Conservation (phyloP, 2,113 vertebrate species). For the Cryptoleucopteryx plumbea region DNA sequence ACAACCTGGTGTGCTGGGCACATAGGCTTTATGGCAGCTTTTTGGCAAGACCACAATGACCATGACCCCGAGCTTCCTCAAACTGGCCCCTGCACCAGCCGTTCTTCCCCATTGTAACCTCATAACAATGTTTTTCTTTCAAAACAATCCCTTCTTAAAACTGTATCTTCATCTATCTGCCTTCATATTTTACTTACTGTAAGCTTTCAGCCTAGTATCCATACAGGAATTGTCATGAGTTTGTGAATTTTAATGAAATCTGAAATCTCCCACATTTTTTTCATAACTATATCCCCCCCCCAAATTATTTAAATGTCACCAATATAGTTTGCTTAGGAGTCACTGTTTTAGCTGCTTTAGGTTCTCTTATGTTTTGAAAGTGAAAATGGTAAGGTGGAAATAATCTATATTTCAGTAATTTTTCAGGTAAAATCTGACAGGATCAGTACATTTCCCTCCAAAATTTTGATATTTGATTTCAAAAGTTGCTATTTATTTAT, state of each 20-base stretch:
- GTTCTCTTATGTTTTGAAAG: neutral
- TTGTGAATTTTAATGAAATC: neutral
- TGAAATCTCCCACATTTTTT: neutral
- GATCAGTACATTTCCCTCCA: neutral
- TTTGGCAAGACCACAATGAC: neutral
- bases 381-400: neutral
- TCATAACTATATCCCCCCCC: neutral
- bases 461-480: neutral
- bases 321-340: neutral
- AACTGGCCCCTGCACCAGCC: fast-evolving
- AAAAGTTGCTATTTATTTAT: neutral
- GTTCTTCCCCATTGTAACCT: neutral
- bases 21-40: neutral
- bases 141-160: neutral
- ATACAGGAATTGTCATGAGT: neutral
- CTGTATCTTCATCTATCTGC: neutral
- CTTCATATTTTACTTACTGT: neutral
- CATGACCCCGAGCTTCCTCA: neutral
- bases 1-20: neutral
- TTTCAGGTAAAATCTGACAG: neutral
- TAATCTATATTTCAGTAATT: neutral
- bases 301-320: neutral
- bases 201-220: neutral
- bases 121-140: neutral
- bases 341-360: neutral